Conservation (phyloP, 2,113 vertebrate genomes). For the Cyanoliseus patagonus region DNA sequence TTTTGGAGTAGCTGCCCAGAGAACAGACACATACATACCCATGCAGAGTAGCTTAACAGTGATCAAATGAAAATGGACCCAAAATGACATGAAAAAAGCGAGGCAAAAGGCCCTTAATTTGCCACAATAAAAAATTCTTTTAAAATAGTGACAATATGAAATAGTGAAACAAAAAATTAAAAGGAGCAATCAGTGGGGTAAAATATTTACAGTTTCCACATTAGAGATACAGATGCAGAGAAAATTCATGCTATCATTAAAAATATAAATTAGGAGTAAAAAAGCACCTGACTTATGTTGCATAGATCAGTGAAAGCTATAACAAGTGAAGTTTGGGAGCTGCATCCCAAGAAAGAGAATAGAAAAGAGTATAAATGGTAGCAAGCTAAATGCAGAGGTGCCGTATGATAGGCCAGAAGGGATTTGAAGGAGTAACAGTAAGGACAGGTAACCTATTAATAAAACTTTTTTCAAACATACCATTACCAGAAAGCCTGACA, state of each 20-base stretch:
- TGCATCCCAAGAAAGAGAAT: background rate
- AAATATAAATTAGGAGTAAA: background rate
- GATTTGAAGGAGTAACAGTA: conserved; percentile 26
- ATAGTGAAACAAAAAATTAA: background rate
- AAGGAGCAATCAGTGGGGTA: background rate
- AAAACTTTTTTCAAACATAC: conserved; percentile 33
- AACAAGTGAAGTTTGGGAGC: background rate
- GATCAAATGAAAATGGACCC: background rate
- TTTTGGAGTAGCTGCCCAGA: background rate
- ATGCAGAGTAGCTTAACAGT: background rate
- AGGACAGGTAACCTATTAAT: conserved; percentile 34
- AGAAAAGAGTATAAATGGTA: background rate
- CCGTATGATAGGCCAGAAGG: background rate
- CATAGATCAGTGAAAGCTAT: background rate
- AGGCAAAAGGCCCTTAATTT: background rate
- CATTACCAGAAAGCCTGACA: conserved; percentile 36
- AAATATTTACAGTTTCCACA: background rate
- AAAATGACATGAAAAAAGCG: background rate
- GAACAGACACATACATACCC: background rate
- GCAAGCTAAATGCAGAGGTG: background rate
- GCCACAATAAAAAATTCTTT: background rate
- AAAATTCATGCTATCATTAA: background rate
- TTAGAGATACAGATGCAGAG: background rate
- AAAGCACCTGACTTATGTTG: background rate
- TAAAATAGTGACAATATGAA: background rate